Evolutionary conservation across 2,113 vertebrate species (phyloP), one percentile per base, ranked within the genome.

Genomic region (Lynx canadensis): DNA sequence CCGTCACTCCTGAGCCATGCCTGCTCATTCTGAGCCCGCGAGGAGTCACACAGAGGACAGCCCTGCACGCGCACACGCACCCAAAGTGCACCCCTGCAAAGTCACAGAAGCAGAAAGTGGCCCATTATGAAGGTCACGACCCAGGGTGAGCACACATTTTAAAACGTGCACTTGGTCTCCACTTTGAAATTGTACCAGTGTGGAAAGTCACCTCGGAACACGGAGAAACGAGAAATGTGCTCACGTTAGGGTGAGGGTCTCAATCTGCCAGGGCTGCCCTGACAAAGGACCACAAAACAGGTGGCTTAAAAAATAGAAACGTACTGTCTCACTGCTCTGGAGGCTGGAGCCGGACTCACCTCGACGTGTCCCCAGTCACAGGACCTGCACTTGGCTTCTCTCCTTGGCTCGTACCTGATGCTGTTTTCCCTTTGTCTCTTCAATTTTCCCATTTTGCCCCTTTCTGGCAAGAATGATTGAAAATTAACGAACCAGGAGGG

Each of bases 291-390:
- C 60, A 31, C 57, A 41, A 2, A 41, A 5, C 2, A 5, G 15
- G 55, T 2, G 25, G 55, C 23, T 38, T 41, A 11, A 38, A 4
- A 7, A 3, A 3, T 6, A 4, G 57, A 29, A 45, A 5, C 7
- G 29, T 19, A 4, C 38, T 16, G 38, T 33, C 27, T 33, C 38
- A 4, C 38, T 3, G 38, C 2, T 23, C 38, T 45, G 82, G 60
- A 13, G 60, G 60, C 60, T 4, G 16, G 82, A 84, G 60, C 63
- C 18, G 7, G 18, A 23, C 21, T 33, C 38, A 3, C 31, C 18
- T 31, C 60, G 4, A 7, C 10, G 50, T 12, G 38, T 65, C 0
- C 5, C 38, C 38, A 13, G 18, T 5, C 27, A 3, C 0, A 16
- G 60, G 38, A 0, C 25, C 82, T 7, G 55, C 19, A 21, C 36